phyloP scores from a whole-genome alignment of 2,113 vertebrate genomes.

The Physeter macrocephalus region DNA sequence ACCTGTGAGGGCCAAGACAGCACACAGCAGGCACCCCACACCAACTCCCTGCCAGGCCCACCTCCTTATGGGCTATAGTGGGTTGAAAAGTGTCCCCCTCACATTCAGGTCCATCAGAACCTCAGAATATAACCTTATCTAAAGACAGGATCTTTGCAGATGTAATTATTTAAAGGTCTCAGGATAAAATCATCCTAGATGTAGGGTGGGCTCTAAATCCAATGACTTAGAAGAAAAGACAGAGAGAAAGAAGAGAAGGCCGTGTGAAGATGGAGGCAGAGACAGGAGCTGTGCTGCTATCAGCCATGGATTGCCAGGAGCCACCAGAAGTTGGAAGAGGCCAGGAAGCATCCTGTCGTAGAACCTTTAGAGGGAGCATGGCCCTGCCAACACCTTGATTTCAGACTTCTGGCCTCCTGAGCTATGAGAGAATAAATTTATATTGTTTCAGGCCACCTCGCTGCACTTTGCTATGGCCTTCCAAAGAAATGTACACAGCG shows the following conservation, averaged over 20 bases:
- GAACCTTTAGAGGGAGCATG: background rate
- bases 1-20: background rate
- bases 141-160: background rate
- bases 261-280: background rate
- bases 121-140: background rate
- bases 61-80: background rate
- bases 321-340: background rate
- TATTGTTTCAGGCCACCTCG: background rate
- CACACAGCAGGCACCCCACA: rapidly evolving
- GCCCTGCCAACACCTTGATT: background rate
- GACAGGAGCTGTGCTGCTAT: background rate
- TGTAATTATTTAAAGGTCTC: background rate
- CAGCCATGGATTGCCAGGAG: rapidly evolving
- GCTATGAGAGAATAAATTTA: background rate
- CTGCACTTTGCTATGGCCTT: background rate
- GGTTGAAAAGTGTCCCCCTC: rapidly evolving
- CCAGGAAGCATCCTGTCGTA: background rate
- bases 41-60: background rate
- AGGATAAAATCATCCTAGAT: background rate
- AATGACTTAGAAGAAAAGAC: background rate
- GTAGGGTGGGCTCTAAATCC: background rate
- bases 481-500: background rate
- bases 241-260: background rate
- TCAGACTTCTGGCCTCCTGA: background rate
- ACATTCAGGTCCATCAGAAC: background rate